phyloP scores from a whole-genome alignment of 2,888 invertebrate genomes.

The Brachycybe producta region DNA sequence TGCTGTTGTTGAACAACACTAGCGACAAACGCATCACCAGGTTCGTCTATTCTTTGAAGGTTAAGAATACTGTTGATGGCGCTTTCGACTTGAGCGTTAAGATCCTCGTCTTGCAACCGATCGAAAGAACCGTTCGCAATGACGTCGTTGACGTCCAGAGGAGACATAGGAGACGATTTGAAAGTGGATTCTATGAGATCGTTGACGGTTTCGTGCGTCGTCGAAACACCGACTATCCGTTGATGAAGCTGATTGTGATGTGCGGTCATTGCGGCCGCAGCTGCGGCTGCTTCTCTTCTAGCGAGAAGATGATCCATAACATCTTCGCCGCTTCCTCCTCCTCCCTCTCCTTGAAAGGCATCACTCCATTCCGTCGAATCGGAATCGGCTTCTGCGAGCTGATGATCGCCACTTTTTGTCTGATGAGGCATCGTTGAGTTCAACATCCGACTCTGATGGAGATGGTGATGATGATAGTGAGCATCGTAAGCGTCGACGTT shows the following conservation, averaged over 20 bases:
- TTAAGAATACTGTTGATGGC: conserved; percentile 67
- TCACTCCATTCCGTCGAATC: too few relatives aligned
- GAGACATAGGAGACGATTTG: background rate
- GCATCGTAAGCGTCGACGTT: background rate
- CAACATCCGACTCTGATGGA: background rate
- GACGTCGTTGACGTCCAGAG: background rate
- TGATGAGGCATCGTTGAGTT: background rate
- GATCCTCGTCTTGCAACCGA: conserved; percentile 16
- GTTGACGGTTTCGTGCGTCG: too few relatives aligned
- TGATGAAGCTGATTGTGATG: too few relatives aligned
- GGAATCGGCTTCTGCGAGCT: too few relatives aligned
- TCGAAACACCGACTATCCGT: too few relatives aligned
- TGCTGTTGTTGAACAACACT: background rate
- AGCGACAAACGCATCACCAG: conserved; percentile 14
- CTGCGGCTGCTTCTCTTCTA: too few relatives aligned
- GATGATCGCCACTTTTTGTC: background rate
- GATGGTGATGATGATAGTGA: background rate
- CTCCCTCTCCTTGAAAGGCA: too few relatives aligned
- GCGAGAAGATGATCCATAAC: too few relatives aligned
- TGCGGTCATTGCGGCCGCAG: background rate
- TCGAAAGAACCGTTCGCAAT: conserved; percentile 7
- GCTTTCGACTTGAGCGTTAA: conserved; percentile 59
- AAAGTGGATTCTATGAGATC: conserved; percentile 3
- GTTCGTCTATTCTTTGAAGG: conserved; percentile 35
- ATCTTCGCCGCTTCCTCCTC: too few relatives aligned